Evolutionary conservation across 2,888 invertebrate species (phyloP).

Genomic region (Eupithecia dodoneata): DNA sequence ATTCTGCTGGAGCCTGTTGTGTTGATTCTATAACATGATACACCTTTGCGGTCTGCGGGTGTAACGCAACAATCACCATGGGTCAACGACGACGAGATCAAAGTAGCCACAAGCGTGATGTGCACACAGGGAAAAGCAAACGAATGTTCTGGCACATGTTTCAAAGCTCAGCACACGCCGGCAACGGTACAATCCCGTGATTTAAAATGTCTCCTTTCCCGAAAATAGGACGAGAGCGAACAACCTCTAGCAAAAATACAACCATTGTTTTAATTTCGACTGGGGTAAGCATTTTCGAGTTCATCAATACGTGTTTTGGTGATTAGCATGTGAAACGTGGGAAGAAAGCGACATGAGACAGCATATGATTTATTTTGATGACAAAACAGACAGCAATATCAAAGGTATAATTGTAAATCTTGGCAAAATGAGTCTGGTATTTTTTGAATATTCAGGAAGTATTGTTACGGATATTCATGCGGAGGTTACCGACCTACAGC

Average conservation of each 20-base stretch:
- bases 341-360: constrained; percentile 4
- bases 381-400: background rate
- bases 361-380: background rate
- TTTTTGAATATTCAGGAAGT: constrained; percentile 7
- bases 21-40: constrained; percentile 18
- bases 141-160: constrained; percentile 48
- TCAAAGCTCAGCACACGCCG: constrained; percentile 47
- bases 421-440: constrained; percentile 2
- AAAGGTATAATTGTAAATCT: background rate
- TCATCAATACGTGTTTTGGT: constrained; percentile 41
- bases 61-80: constrained; percentile 28
- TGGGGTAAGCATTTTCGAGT: constrained; percentile 43
- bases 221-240: constrained; percentile 68
- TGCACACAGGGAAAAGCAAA: constrained; percentile 41
- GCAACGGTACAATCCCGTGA: constrained; percentile 70
- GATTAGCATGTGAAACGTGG: constrained; percentile 15
- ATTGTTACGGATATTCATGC: constrained; percentile 2
- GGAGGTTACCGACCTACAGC: constrained; percentile 10
- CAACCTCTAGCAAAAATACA: constrained; percentile 51
- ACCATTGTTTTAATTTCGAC: constrained; percentile 49
- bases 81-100: constrained; percentile 35
- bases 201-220: constrained; percentile 69
- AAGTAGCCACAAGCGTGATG: constrained; percentile 38
- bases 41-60: constrained; percentile 28
- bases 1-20: background rate